Evolutionary conservation across 2,888 invertebrate species (phyloP), one percentile per base, ranked within the genome.

Genomic region (Dastarcus helophoroides): DNA sequence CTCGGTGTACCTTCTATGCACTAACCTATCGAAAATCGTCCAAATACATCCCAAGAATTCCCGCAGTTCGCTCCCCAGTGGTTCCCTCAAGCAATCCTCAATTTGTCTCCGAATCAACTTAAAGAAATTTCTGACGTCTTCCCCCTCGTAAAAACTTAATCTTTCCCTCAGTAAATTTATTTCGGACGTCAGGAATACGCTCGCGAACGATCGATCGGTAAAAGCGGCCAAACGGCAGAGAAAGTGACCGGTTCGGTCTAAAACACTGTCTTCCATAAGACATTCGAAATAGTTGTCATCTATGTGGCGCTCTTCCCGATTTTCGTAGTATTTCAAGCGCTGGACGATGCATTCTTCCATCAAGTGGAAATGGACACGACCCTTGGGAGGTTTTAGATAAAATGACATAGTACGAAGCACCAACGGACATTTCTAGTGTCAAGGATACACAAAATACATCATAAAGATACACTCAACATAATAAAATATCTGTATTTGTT

Each of bases 181-280:
- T 57, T 67, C 67, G 3, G 58, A 44, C 28, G 54, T 58, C 2
- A 61, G 29, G 38, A 67, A 53, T 33, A 59, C 59, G 19, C 54
- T 47, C 5, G 46, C 46, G 38, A 68, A 58, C 4, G 52, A 55
- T 8, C 33, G 41, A 39, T 58, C 59, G 31, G 52, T 50, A 21
- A 54, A 57, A 4, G 59, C 49, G 12, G 60, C 46, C 39, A 66
- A 58, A 52, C 71, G 67, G 9, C 73, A 48, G 43, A 62, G 60
- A 45, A 69, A 74, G 51, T 75, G 74, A 19, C 74, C 72, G 24
- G 70, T 62, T 37, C 67, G 68, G 43, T 75, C 75, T 39, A 69
- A 65, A 6, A 64, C 42, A 35, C 72, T 70, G 39, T 69, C 71
- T 53, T 74, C 74, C 8, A 71, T 51, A 23, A 73, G 57, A 56